Conservation (phyloP, 2,113 vertebrate genomes). For the Corythoichthys haematopterus region DNA sequence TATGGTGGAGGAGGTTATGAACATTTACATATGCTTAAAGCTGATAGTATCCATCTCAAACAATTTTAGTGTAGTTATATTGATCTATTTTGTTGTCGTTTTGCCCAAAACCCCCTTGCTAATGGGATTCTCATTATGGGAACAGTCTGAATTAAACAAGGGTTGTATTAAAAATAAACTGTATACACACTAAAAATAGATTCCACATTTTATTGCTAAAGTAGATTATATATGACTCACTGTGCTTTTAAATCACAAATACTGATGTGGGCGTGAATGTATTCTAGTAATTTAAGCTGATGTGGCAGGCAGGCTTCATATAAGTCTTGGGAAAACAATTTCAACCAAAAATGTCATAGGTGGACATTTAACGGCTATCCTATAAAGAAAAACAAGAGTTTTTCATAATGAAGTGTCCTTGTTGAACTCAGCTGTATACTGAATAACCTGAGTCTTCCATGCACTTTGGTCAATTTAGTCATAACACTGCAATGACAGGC, state of each 20-base stretch:
- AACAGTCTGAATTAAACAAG: no score
- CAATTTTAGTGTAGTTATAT: no score
- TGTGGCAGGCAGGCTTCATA: slow-evolving; percentile 9
- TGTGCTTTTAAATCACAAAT: neutral
- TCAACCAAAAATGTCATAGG: neutral
- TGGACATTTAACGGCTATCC: neutral
- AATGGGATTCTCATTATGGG: no score
- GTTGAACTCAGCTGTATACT: slow-evolving; percentile 39
- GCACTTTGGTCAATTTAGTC: slow-evolving; percentile 54
- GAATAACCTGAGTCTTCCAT: slow-evolving; percentile 30
- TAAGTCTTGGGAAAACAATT: neutral
- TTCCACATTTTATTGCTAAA: no score
- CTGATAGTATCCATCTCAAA: no score
- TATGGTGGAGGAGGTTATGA: no score
- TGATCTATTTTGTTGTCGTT: no score
- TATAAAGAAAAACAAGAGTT: neutral
- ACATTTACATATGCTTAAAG: no score
- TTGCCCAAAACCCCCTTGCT: no score
- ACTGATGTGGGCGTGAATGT: neutral
- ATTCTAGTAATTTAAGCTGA: no score
- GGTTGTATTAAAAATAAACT: no score
- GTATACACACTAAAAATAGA: no score
- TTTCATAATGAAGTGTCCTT: neutral
- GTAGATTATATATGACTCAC: neutral
- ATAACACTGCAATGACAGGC: slow-evolving; percentile 4